Evolutionary conservation across 53 echinoderm and acorn worm species (phyloP).

Genomic region (Temnopleurus reevesii): DNA sequence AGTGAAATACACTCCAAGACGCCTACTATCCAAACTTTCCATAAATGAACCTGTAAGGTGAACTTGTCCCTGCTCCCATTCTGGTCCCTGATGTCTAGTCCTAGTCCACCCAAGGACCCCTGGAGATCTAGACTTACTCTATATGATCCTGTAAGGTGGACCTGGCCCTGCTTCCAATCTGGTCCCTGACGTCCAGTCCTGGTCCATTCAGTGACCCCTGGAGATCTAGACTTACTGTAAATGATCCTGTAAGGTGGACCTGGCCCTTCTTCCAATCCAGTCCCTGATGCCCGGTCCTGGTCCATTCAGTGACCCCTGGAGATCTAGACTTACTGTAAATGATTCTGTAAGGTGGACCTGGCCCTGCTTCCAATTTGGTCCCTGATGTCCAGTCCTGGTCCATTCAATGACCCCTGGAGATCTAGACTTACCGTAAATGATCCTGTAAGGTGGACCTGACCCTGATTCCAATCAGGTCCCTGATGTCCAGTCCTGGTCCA

Average conservation of each 20-base stretch:
- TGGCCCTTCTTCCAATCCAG: constrained; percentile 66
- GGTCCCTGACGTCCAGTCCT: constrained; percentile 68
- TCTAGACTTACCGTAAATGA: constrained; percentile 1
- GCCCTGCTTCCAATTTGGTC: constrained; percentile 70
- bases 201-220: too few relatives aligned
- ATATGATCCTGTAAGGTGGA: constrained; percentile 31
- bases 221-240: too few relatives aligned
- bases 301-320: too few relatives aligned
- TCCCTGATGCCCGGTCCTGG: constrained; percentile 67
- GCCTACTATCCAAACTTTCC: constrained; percentile 6
- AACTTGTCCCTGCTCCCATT: constrained; percentile 74
- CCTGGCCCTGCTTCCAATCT: constrained; percentile 68
- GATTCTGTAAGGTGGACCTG: constrained; percentile 57
- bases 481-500: constrained; percentile 70
- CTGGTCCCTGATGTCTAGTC: constrained; percentile 69
- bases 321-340: constrained; percentile 27
- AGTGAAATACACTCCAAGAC: too few relatives aligned
- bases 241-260: constrained; percentile 41
- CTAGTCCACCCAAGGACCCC: constrained; percentile 56
- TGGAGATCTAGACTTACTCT: background rate
- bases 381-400: constrained; percentile 70
- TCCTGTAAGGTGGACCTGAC: constrained; percentile 60
- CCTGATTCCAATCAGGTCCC: constrained; percentile 73
- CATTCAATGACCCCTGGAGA: constrained; percentile 36
- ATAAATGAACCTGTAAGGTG: constrained; percentile 19